phyloP scores from a whole-genome alignment of 1,140 invertebrate genomes.

The Ceratina calcarata region DNA sequence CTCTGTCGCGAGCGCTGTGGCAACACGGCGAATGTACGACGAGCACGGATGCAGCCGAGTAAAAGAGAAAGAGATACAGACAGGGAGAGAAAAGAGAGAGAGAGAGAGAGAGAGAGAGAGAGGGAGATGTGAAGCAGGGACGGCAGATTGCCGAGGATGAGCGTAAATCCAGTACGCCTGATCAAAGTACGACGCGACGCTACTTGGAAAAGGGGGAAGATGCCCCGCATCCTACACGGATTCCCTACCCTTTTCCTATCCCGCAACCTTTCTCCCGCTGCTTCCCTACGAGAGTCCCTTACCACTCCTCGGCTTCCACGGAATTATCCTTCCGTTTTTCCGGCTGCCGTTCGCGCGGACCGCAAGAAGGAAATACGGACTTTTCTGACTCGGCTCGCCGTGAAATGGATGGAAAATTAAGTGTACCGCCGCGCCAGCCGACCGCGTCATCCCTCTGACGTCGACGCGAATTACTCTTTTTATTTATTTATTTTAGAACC shows the following conservation, averaged over 20 bases:
- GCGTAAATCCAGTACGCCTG: slow-evolving; percentile 71
- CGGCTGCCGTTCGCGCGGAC: neutral
- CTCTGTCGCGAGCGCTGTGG: slow-evolving; percentile 24
- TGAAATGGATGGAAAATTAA: slow-evolving; percentile 30
- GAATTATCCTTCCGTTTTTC: slow-evolving; percentile 49
- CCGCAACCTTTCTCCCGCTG: neutral
- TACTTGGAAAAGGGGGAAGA: slow-evolving; percentile 60
- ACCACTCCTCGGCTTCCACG: neutral
- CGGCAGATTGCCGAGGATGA: slow-evolving; percentile 51
- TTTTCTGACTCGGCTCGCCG: neutral
- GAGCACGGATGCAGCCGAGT: neutral
- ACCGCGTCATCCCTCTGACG: neutral
- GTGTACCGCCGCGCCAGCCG: neutral
- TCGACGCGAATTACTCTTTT: neutral
- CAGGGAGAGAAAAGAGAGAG: neutral
- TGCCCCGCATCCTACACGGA: slow-evolving; percentile 47
- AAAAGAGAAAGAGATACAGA: neutral
- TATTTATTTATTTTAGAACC: neutral
- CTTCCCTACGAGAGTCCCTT: neutral
- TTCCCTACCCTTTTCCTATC: neutral
- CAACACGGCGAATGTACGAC: slow-evolving; percentile 5
- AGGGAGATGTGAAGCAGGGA: neutral
- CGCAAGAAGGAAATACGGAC: neutral
- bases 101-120: neutral
- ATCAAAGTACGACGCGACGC: slow-evolving; percentile 71